Evolutionary conservation across 2,797 vertebrate species (phyloP).

Genomic region (Smutsia gigantea): DNA sequence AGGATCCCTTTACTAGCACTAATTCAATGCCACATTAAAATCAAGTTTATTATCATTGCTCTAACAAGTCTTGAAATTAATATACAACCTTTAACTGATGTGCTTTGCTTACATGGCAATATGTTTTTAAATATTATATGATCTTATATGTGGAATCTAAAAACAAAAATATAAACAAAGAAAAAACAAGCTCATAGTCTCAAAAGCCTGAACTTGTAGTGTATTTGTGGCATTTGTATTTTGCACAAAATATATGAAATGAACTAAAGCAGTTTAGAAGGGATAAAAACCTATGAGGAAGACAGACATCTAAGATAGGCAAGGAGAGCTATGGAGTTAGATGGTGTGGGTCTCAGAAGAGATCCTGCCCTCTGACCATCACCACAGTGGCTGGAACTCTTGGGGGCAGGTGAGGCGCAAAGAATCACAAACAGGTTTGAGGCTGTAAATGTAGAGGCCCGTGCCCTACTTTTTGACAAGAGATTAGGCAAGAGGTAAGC

Average conservation of each 20-base stretch:
- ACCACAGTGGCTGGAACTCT: background rate
- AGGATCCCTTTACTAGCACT: background rate
- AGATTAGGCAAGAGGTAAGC: background rate
- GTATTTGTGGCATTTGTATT: background rate
- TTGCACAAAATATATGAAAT: constrained; percentile 1
- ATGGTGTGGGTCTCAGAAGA: background rate
- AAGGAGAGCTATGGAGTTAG: background rate
- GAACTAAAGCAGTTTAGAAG: background rate
- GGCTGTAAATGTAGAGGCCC: background rate
- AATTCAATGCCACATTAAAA: constrained; percentile 50
- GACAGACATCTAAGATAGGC: background rate
- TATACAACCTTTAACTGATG: background rate
- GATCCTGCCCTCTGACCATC: background rate
- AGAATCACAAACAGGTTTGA: background rate
- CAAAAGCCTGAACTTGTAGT: background rate
- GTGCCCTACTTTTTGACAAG: background rate
- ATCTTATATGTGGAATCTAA: background rate
- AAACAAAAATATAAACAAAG: no score
- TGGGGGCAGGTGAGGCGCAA: background rate
- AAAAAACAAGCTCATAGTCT: background rate
- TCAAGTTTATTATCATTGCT: background rate
- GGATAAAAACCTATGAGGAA: background rate
- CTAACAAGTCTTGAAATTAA: background rate
- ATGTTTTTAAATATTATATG: background rate
- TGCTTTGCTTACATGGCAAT: background rate